Conservation (phyloP, 2,113 vertebrate species). For the Cinclus mexicanus region DNA sequence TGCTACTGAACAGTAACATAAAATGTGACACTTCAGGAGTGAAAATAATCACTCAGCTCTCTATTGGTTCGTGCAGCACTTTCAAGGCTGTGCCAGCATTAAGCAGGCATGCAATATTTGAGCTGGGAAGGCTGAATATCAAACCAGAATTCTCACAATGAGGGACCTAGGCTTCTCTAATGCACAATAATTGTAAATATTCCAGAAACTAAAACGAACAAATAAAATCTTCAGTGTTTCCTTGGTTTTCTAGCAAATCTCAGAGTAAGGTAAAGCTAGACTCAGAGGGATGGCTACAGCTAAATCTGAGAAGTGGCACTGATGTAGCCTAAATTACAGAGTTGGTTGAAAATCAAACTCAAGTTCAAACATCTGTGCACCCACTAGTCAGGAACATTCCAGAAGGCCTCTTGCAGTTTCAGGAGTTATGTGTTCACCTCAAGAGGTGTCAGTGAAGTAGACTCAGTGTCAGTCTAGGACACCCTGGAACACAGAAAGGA, state of each 20-base stretch:
- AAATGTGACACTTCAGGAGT: background rate
- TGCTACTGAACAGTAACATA: background rate
- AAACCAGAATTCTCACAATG: background rate
- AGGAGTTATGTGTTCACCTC: too few species aligned
- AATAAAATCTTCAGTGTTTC: background rate
- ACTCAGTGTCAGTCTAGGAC: background rate
- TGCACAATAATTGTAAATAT: background rate
- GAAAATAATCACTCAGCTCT: background rate
- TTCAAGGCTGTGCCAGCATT: background rate
- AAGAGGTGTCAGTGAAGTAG: background rate
- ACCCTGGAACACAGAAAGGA: background rate
- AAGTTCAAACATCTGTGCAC: fast-evolving
- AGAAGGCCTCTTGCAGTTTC: background rate
- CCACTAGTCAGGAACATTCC: background rate
- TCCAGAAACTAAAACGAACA: background rate
- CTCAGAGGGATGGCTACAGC: background rate
- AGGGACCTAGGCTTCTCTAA: background rate
- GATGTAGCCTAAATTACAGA: background rate
- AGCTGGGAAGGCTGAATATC: background rate
- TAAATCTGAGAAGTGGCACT: background rate
- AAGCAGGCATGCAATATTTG: too few species aligned
- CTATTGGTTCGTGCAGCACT: background rate
- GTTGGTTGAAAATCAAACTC: fast-evolving
- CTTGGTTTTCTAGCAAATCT: background rate
- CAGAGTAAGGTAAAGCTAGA: background rate